Conservation (phyloP, 2,888 invertebrate species). For the Drosophila greeni region DNA sequence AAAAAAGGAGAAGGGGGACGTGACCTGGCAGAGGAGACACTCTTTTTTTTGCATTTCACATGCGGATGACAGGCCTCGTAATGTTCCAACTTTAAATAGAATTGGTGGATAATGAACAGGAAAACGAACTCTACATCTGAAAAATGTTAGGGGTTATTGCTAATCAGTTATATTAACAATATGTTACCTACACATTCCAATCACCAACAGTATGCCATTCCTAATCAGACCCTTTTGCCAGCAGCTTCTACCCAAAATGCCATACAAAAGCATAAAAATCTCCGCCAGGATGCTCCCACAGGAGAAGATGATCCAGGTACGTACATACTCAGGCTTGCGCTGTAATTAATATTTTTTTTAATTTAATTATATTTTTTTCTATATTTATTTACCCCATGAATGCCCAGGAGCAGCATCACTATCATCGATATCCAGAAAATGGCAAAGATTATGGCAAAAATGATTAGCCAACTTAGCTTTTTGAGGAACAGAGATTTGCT, state of each 20-base stretch:
- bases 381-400: conserved; percentile 44
- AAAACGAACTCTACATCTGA: conserved; percentile 55
- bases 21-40: not conserved
- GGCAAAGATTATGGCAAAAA: conserved; percentile 51
- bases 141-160: not conserved
- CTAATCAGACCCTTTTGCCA: conserved; percentile 43
- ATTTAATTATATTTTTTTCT: rapidly evolving
- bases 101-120: conserved; percentile 50
- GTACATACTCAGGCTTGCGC: conserved; percentile 39
- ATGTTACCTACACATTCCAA: conserved; percentile 45
- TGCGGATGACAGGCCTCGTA: not conserved
- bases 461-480: conserved; percentile 60
- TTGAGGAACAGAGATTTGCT: rapidly evolving
- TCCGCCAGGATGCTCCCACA: conserved; percentile 49
- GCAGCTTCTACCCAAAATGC: conserved; percentile 33
- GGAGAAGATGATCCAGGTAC: conserved; percentile 56
- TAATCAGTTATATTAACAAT: not conserved
- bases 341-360: conserved; percentile 6
- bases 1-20: no score
- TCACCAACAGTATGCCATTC: conserved; percentile 36
- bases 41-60: not conserved
- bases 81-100: conserved; percentile 38
- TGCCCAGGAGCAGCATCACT: conserved; percentile 47
- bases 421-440: conserved; percentile 60
- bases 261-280: conserved; percentile 46